These are phyloP conservation scores for Anthophora plumipes DNA, from an alignment of 2,888 invertebrate species.

Conservation along the genomic window DNA sequence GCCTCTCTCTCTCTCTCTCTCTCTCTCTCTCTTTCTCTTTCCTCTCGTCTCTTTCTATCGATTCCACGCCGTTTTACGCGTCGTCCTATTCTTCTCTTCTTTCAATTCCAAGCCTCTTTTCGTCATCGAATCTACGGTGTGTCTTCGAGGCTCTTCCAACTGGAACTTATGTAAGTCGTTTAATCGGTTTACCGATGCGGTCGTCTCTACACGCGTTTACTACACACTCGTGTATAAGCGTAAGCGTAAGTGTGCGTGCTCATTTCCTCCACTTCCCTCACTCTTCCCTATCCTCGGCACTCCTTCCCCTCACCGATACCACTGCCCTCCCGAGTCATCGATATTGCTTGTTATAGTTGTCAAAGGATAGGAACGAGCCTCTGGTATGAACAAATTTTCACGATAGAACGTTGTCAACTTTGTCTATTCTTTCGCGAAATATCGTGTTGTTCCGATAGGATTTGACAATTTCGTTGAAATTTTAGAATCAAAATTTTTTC, in stretches of 20 bases:
- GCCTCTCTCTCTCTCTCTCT: not conserved
- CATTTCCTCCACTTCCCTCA: slow-evolving; percentile 54
- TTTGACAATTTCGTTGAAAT: no score
- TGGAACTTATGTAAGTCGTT: slow-evolving; percentile 72
- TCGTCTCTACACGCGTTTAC: slow-evolving; percentile 38
- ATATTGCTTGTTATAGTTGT: slow-evolving; percentile 46
- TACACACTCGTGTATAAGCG: slow-evolving; percentile 13
- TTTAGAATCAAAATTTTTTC: no score
- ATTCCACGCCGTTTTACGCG: not conserved
- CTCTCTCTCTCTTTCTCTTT: not conserved
- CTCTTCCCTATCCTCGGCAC: slow-evolving; percentile 9
- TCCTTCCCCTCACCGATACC: slow-evolving; percentile 21
- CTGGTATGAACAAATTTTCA: slow-evolving; percentile 51
- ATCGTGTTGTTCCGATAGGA: no score
- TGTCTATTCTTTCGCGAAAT: no score
- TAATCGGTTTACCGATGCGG: slow-evolving; percentile 71
- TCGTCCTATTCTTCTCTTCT: no score
- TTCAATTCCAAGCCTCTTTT: not conserved
- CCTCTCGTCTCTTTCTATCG: not conserved
- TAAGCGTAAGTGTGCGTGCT: slow-evolving; percentile 32
- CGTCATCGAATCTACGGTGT: slow-evolving; percentile 39
- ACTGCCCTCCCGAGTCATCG: slow-evolving; percentile 55
- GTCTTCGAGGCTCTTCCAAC: slow-evolving; percentile 27
- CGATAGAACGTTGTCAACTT: no score
- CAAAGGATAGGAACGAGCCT: slow-evolving; percentile 45